Evolutionary conservation across 2,888 invertebrate genomes (phyloP).

Genomic region (Dromius quadrimaculatus): DNA sequence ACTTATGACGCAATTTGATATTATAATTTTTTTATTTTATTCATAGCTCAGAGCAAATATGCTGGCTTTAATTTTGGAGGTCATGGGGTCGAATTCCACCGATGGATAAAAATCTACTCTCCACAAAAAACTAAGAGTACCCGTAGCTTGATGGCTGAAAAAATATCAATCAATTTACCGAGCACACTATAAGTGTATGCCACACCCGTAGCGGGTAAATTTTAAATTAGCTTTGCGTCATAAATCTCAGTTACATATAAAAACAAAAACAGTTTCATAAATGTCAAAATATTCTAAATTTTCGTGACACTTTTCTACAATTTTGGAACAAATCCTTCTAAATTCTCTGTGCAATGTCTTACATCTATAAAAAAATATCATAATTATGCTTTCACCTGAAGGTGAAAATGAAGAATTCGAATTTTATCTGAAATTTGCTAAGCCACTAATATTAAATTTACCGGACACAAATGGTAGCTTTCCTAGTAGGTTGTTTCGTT

Average conservation of each 20-base stretch:
- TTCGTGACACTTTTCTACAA: neutral
- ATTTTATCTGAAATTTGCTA: slow-evolving; percentile 66
- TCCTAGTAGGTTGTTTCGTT: neutral
- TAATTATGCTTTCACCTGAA: slow-evolving; percentile 11
- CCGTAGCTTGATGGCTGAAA: too few relatives aligned
- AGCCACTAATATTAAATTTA: slow-evolving; percentile 65
- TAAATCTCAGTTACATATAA: neutral
- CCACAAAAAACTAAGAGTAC: too few relatives aligned
- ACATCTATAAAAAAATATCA: neutral
- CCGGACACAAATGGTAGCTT: slow-evolving; percentile 63
- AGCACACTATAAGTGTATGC: too few relatives aligned
- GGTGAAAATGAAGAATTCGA: slow-evolving; percentile 60
- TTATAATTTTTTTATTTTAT: too few relatives aligned
- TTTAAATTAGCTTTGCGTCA: too few relatives aligned
- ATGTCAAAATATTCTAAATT: neutral
- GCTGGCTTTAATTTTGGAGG: too few relatives aligned
- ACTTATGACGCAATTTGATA: too few relatives aligned
- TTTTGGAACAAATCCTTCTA: neutral
- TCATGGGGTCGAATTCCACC: too few relatives aligned
- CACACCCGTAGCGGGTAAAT: too few relatives aligned
- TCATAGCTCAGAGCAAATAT: too few relatives aligned
- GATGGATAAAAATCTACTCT: too few relatives aligned
- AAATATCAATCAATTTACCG: too few relatives aligned
- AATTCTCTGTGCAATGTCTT: neutral
- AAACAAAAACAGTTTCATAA: neutral